Evolutionary conservation across 2,888 invertebrate species (phyloP).

Genomic region (Epirrita christyi): DNA sequence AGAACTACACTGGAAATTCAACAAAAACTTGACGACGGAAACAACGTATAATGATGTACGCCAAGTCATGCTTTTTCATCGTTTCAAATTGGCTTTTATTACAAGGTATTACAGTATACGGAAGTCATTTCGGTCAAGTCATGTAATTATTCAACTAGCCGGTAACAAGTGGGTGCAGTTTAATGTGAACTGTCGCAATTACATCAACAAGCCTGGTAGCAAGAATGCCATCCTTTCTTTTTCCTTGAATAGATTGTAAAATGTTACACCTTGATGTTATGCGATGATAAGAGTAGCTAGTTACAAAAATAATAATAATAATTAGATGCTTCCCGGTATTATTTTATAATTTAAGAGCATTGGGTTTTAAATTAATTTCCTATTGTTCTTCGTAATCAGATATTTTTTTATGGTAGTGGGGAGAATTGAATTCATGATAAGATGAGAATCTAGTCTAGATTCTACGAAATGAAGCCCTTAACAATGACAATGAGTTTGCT

Average conservation of each 20-base stretch:
- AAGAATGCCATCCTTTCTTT: constrained; percentile 24
- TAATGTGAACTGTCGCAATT: constrained; percentile 29
- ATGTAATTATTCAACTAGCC: constrained; percentile 22
- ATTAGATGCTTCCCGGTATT: too few relatives aligned
- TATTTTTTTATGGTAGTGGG: too few relatives aligned
- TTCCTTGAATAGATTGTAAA: constrained; percentile 14
- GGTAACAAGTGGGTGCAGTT: constrained; percentile 18
- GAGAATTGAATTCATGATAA: too few relatives aligned
- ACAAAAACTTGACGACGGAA: constrained; percentile 28
- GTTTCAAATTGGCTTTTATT: constrained; percentile 21
- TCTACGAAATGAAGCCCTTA: too few relatives aligned
- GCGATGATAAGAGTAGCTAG: background rate
- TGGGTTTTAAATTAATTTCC: too few relatives aligned
- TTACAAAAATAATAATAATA: too few relatives aligned
- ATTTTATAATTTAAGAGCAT: too few relatives aligned
- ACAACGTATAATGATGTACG: constrained; percentile 7
- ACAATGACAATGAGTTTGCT: too few relatives aligned
- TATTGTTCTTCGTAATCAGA: too few relatives aligned
- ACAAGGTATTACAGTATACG: constrained; percentile 19
- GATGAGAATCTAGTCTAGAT: too few relatives aligned
- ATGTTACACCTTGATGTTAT: background rate
- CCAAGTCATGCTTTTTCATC: constrained; percentile 5
- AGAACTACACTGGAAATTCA: background rate
- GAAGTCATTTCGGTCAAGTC: constrained; percentile 18
- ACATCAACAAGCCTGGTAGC: constrained; percentile 14